These are phyloP conservation scores for Mesoclemmys tuberculata DNA, from an alignment of 2,113 vertebrate genomes.

Conservation along the genomic window DNA sequence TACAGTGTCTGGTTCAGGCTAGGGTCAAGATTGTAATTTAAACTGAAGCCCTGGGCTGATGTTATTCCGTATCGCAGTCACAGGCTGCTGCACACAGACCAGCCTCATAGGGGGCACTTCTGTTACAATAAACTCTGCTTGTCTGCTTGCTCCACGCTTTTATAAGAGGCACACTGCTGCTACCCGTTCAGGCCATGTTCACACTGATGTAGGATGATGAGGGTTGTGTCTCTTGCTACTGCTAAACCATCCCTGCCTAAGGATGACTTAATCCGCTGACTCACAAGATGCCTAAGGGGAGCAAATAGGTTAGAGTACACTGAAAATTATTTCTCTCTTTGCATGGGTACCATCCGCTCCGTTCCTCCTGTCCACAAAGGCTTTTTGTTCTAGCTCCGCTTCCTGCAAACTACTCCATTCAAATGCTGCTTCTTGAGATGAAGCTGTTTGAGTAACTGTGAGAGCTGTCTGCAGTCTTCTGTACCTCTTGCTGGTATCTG, in stretches of 20 bases:
- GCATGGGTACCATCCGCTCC: too few relatives aligned
- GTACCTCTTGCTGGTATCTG: background rate
- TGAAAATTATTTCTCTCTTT: background rate
- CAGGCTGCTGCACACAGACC: background rate
- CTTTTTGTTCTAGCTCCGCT: background rate
- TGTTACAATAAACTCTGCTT: background rate
- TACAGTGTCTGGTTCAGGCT: background rate
- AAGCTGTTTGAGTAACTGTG: background rate
- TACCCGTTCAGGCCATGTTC: background rate
- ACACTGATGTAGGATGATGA: background rate
- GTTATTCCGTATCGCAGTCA: background rate
- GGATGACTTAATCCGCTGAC: background rate
- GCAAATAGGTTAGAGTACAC: background rate
- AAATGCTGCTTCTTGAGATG: background rate
- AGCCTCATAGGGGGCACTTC: background rate
- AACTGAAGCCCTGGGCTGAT: background rate
- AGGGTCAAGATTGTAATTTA: background rate
- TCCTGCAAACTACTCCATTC: background rate
- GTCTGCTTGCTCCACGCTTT: too few relatives aligned
- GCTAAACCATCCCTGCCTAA: background rate
- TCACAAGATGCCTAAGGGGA: background rate
- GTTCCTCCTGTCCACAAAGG: background rate
- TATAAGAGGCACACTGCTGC: background rate
- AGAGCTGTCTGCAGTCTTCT: background rate
- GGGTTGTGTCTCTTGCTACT: background rate